Evolutionary conservation across 1,140 invertebrate genomes (phyloP).

Genomic region (Proales similis): DNA sequence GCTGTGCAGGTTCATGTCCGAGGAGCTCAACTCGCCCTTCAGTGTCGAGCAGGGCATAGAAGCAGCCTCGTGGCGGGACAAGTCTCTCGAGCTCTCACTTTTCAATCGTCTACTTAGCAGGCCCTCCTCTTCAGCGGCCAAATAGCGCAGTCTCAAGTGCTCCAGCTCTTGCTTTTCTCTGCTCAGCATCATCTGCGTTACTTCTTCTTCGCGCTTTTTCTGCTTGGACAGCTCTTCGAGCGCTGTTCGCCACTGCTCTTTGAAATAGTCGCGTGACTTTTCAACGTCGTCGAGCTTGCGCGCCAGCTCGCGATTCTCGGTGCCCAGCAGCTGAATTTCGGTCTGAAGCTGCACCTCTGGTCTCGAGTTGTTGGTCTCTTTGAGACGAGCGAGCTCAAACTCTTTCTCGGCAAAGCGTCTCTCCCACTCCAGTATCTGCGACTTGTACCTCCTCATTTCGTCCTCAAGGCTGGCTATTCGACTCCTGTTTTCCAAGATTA

Average conservation of each 20-base stretch:
- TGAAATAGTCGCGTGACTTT: slow-evolving; percentile 53
- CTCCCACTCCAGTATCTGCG: slow-evolving; percentile 47
- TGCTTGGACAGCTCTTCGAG: slow-evolving; percentile 50
- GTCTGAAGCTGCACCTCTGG: slow-evolving; percentile 53
- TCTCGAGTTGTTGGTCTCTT: slow-evolving; percentile 49
- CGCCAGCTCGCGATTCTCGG: slow-evolving; percentile 55
- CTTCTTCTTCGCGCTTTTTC: slow-evolving; percentile 50
- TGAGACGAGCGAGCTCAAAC: slow-evolving; percentile 48
- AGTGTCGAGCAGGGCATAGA: slow-evolving; percentile 38
- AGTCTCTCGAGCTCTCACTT: slow-evolving; percentile 48
- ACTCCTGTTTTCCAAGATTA: slow-evolving; percentile 41
- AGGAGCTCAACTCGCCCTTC: not conserved
- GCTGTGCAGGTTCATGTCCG: slow-evolving; percentile 40
- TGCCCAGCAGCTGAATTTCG: slow-evolving; percentile 52
- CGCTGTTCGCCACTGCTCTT: slow-evolving; percentile 53
- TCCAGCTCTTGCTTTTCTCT: slow-evolving; percentile 51
- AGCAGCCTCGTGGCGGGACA: slow-evolving; percentile 29
- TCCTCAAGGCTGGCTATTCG: slow-evolving; percentile 46
- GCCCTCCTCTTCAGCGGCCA: slow-evolving; percentile 51
- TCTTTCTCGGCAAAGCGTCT: slow-evolving; percentile 46
- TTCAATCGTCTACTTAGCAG: slow-evolving; percentile 47
- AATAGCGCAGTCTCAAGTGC: slow-evolving; percentile 50
- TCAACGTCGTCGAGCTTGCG: slow-evolving; percentile 49
- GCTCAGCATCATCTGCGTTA: slow-evolving; percentile 45
- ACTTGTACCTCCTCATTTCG: slow-evolving; percentile 41